A percentile compares a stretch with the other conserved stretches of the same genome.
Conservation (phyloP, 2,113 vertebrate genomes). For the Chitala chitala region DNA sequence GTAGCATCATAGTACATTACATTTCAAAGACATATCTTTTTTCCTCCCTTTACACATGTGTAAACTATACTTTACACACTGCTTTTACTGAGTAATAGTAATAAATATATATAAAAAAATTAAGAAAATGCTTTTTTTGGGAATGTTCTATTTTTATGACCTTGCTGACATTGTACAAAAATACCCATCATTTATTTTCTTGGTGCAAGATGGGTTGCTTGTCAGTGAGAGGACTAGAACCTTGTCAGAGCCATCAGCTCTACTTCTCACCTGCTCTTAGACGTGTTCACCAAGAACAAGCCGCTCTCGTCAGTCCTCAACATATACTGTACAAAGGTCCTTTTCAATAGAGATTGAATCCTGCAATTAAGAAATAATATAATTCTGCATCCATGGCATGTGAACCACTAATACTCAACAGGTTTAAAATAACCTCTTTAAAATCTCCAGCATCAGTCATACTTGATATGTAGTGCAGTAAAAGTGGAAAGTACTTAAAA, state of each 20-base stretch:
- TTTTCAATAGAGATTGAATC: not conserved
- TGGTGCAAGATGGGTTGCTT: not conserved
- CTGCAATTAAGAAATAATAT: constrained; percentile 10
- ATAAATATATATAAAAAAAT: not conserved
- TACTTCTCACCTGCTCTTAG: not conserved
- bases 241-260: not conserved
- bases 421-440: too few species aligned
- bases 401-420: too few species aligned
- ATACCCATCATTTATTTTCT: not conserved
- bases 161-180: constrained; percentile 10
- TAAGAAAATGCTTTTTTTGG: too few species aligned
- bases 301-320: too few species aligned
- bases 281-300: not conserved
- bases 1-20: not conserved
- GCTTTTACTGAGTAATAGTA: constrained; percentile 10
- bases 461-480: too few species aligned
- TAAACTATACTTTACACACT: not conserved
- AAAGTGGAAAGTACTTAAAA: too few species aligned
- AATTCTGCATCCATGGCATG: too few species aligned
- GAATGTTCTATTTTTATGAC: not conserved
- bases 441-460: too few species aligned
- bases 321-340: too few species aligned
- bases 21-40: not conserved
- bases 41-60: not conserved
- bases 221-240: not conserved